Conservation (phyloP, 2,797 vertebrate genomes). For the Ptychadena robeensis region DNA sequence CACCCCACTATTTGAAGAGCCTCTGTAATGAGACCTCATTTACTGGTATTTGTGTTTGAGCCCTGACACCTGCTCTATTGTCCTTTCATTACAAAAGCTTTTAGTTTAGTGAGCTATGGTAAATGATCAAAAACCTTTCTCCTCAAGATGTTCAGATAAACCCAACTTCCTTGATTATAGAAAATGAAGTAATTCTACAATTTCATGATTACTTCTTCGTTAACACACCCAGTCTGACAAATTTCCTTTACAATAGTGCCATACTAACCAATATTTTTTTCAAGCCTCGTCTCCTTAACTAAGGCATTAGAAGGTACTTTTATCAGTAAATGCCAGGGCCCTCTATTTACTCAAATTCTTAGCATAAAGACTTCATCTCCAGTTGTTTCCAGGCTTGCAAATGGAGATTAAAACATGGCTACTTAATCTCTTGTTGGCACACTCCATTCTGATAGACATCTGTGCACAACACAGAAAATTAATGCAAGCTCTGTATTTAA, state of each 20-base stretch:
- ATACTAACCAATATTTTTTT: background rate
- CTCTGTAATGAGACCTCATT: no score
- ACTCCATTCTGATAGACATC: constrained; percentile 20
- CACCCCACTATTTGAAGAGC: background rate
- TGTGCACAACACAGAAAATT: constrained; percentile 31
- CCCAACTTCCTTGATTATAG: no score
- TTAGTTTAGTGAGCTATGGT: no score
- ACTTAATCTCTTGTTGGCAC: constrained; percentile 15
- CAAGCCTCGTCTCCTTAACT: background rate
- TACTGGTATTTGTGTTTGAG: no score
- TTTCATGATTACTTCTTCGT: background rate
- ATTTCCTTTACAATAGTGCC: background rate
- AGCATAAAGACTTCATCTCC: constrained; percentile 17
- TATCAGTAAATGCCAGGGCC: constrained; percentile 32
- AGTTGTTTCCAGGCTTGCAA: background rate
- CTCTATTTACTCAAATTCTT: constrained; percentile 26
- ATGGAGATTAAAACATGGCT: constrained; percentile 33
- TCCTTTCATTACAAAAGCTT: no score
- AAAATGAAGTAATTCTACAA: background rate
- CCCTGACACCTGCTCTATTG: no score
- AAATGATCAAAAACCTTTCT: no score
- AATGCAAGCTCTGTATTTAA: constrained; percentile 3
- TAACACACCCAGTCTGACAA: background rate
- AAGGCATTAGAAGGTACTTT: background rate
- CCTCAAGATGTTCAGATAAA: no score